phyloP scores from a whole-genome alignment of 1,140 invertebrate genomes.

The Drosophila lacteicornis region DNA sequence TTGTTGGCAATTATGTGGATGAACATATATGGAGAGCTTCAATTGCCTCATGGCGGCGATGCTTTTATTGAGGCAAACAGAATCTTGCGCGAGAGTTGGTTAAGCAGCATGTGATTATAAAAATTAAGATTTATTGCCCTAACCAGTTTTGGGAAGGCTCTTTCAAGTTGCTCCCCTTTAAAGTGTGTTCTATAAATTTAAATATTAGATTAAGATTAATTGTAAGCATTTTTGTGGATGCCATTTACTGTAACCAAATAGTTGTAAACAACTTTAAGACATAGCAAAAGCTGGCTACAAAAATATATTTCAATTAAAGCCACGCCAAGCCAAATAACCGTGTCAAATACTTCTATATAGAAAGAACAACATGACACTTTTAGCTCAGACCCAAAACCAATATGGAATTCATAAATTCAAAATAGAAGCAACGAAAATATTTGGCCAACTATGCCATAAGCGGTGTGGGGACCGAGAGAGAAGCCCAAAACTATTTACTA shows the following conservation, averaged over 20 bases:
- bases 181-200: background rate
- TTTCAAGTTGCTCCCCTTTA: background rate
- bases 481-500: slow-evolving; percentile 76
- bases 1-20: slow-evolving; percentile 69
- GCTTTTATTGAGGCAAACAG: slow-evolving; percentile 33
- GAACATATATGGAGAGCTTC: slow-evolving; percentile 71
- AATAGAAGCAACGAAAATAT: slow-evolving; percentile 30
- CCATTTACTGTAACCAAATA: background rate
- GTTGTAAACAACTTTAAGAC: background rate
- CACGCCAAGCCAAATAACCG: slow-evolving; percentile 50
- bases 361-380: slow-evolving; percentile 73
- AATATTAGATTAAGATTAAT: slow-evolving; percentile 8
- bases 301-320: slow-evolving; percentile 39
- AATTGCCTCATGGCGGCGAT: slow-evolving; percentile 60
- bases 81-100: slow-evolving; percentile 22
- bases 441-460: slow-evolving; percentile 54
- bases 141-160: slow-evolving; percentile 6
- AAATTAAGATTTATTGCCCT: slow-evolving; percentile 45
- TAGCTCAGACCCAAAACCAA: slow-evolving; percentile 52
- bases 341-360: slow-evolving; percentile 81
- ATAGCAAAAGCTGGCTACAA: background rate
- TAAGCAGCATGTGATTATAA: slow-evolving; percentile 20
- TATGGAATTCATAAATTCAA: slow-evolving; percentile 73
- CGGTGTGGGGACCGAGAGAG: slow-evolving; percentile 42
- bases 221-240: too few species aligned